Base-by-base conservation (phyloP, 2,888 invertebrate species). In the Rhingia campestris region DNA sequence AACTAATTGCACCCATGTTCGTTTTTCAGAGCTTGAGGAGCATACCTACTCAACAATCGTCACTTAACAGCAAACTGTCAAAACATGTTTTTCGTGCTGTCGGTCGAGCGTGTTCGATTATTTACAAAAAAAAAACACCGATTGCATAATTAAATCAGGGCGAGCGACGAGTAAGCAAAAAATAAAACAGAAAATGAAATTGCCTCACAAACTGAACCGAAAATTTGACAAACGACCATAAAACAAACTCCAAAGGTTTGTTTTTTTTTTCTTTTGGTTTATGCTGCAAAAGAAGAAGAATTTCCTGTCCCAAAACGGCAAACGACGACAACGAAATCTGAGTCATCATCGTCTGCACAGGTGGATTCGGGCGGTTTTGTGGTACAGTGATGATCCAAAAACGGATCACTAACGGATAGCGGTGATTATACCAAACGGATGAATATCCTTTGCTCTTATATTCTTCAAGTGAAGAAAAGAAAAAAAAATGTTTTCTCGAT, bases 381-480 rank as follows among this genome's bases (percentile, higher is more conserved):
- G 61, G 53, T 53, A 47, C 61, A 54, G 61, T 58, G 58, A 10
- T 53, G 45, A 63, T 41, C 32, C 35, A 32, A 47, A 64, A 61
- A 49, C 10, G 56, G 70, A 70, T 77, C 70, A 58, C 63, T 77
- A 64, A 63, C 70, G 63, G 63, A 77, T 49, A 70, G 70, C 70
- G 39, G 70, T 77, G 63, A 64, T 51, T 56, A 70, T 49, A 63
- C 77, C 39, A 61, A 67, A 53, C 45, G 56, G 47, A 73, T 73
- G 73, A 64, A 22, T 53, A 43, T 43, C 58, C 10, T 22, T 54
- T 22, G 32, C 22, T 49, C 33, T 51, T 49, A 51, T 41, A 4
- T 70, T 51, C 41, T 12, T 41, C 32, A 9, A 4, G n/a, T 0
- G 6, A 6, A 32, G 7, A 53, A 41, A 12, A n/a, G 10, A 39